Conservation (phyloP, 2,113 vertebrate genomes). For the human (Homo sapiens) region DNA sequence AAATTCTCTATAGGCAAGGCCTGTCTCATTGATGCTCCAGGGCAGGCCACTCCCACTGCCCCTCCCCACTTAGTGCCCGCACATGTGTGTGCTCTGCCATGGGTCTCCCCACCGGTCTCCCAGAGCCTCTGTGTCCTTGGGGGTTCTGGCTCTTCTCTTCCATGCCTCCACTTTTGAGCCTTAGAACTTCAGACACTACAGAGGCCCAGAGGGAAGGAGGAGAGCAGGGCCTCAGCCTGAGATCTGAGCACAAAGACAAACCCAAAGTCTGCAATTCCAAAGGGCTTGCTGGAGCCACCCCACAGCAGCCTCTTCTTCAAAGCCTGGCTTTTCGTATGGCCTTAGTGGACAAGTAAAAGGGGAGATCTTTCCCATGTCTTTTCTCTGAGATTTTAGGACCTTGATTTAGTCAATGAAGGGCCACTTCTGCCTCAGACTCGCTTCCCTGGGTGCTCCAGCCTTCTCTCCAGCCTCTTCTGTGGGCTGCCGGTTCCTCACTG, state of each 20-base stretch:
- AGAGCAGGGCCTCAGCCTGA: accelerated
- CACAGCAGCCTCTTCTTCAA: accelerated
- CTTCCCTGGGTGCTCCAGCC: too few relatives aligned
- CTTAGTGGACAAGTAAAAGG: not conserved
- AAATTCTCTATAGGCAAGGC: accelerated
- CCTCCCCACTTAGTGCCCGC: too few relatives aligned
- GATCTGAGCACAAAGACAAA: not conserved
- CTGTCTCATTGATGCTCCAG: not conserved
- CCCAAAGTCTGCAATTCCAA: not conserved
- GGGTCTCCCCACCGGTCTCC: not conserved
- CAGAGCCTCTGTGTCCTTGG: not conserved
- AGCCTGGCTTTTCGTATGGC: accelerated
- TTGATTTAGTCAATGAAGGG: not conserved
- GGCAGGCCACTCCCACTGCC: accelerated
- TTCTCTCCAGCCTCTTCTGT: too few relatives aligned
- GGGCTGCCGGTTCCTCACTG: not conserved
- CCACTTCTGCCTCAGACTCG: not conserved
- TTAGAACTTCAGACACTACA: not conserved
- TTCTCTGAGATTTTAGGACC: not conserved
- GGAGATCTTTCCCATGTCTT: too few relatives aligned
- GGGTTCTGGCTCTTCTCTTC: not conserved
- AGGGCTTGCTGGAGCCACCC: accelerated
- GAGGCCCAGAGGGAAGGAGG: not conserved
- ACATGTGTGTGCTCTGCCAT: not conserved
- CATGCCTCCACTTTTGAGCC: too few relatives aligned